Percentiles rank a stretch among this genome's conserved stretches.
phyloP scores from a whole-genome alignment of 37 sponge, comb jelly and placozoan genomes.

The Tethya wilhelma region DNA sequence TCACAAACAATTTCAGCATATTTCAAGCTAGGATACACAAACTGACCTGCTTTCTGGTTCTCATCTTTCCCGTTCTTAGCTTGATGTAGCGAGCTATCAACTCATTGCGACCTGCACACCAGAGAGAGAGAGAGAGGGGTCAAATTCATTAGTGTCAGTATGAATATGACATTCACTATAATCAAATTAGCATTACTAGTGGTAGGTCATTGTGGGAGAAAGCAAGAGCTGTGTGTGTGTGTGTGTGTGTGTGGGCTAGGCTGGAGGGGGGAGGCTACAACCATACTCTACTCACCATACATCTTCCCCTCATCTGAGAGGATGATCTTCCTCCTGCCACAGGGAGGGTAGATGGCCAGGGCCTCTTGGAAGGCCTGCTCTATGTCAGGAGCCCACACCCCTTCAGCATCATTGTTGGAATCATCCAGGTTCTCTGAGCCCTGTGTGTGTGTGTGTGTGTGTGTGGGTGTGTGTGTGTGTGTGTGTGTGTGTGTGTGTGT shows the following conservation, averaged over 20 bases:
- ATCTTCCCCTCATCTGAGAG: constrained; percentile 99
- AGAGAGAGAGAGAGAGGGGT: not conserved
- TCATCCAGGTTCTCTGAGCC: constrained; percentile 18
- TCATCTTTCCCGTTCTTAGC: constrained; percentile 89
- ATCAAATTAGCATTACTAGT: no score
- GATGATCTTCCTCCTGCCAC: constrained; percentile 97
- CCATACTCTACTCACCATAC: constrained; percentile 92
- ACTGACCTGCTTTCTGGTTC: constrained; percentile 96
- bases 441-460: not conserved
- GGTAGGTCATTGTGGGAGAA: no score
- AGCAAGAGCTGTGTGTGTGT: no score
- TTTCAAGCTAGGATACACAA: no score
- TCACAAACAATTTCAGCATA: no score
- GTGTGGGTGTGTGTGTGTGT: no score
- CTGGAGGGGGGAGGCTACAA: not conserved
- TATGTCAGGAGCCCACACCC: constrained; percentile 98
- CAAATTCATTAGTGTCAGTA: not conserved
- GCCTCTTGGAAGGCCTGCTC: constrained; percentile 99
- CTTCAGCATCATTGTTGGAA: constrained; percentile 51
- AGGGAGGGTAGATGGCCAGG: constrained; percentile 97
- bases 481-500: not conserved
- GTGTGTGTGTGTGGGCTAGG: constrained; percentile 3
- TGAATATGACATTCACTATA: no score
- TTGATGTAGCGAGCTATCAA: constrained; percentile 98
- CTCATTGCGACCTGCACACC: constrained; percentile 91